Conservation (phyloP, 1,140 invertebrate genomes). For the Helicoverpa armigera region DNA sequence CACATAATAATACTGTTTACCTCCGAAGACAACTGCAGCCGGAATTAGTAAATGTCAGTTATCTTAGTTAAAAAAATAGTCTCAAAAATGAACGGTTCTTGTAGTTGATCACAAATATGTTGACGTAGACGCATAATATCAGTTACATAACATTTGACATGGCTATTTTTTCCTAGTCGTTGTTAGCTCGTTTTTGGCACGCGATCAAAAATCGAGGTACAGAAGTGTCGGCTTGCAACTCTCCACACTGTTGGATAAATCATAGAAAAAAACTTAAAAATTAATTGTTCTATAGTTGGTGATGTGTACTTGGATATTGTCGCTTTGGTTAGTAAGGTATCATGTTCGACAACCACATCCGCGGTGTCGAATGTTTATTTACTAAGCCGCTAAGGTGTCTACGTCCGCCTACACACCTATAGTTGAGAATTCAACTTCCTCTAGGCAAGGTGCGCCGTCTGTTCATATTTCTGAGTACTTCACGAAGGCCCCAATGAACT, state of each 20-base stretch:
- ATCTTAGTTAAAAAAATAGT: constrained; percentile 5
- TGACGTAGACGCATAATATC: constrained; percentile 64
- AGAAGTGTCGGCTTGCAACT: constrained; percentile 53
- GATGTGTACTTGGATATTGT: constrained; percentile 12
- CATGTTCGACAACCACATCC: constrained; percentile 57
- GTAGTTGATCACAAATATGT: constrained; percentile 53
- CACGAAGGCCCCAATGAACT: no score
- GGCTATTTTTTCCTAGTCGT: constrained; percentile 81
- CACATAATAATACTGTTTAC: constrained; percentile 17
- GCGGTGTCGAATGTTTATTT: constrained; percentile 61
- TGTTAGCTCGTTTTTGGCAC: constrained; percentile 77
- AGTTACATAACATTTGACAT: constrained; percentile 77
- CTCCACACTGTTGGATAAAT: constrained; percentile 47
- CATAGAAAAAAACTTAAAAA: constrained; percentile 34
- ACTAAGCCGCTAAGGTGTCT: constrained; percentile 52
- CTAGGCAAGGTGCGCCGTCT: constrained; percentile 16
- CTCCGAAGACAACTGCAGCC: constrained; percentile 24
- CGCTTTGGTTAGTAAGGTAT: constrained; percentile 3
- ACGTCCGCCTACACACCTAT: constrained; percentile 49
- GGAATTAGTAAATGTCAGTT: background rate
- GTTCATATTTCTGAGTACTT: constrained; percentile 32
- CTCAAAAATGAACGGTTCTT: constrained; percentile 23
- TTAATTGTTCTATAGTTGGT: constrained; percentile 43
- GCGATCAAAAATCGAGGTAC: constrained; percentile 66
- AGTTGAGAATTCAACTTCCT: constrained; percentile 43